Evolutionary conservation across 2,113 vertebrate genomes (phyloP), one percentile per base, ranked within the genome.

Genomic region (Euleptes europaea): DNA sequence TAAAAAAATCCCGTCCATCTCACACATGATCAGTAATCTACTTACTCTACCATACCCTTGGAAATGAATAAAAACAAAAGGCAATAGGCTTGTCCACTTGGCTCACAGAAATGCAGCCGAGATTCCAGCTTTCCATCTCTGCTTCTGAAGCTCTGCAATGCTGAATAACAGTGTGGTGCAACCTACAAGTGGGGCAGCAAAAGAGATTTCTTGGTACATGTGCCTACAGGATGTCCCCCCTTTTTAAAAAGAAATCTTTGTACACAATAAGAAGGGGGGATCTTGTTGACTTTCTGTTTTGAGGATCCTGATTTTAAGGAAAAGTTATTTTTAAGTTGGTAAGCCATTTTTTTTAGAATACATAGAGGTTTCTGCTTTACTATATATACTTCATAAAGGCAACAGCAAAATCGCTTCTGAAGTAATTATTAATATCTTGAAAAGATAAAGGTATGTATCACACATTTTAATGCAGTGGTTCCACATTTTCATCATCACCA

Each of bases 81-180:
- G 57, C 72, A 12, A 44, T 1, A 60, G 75, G 57, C 19, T 6
- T 21, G 3, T 79, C 84, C 26, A 26, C 82, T 38, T 63, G n/a
- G 0, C 19, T 33, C 60, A 66, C 49, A 28, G 54, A 88, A 90
- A 88, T 6, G 28, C 2, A 84, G 12, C 2, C 38, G 26, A 70
- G 74, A 4, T 86, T 10, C 65, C 47, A 75, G 15, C 1, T 49
- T 70, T 65, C 79, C 19, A 47, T 75, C 40, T 35, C 28, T 83
- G n/a, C 54, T 49, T 42, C 40, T 71, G 2, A 0, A 77, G 65
- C 54, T 93, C 91, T 89, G 85, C 80, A 91, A 78, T 26, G 57
- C 78, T 76, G n/a, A 35, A 63, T 4, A 82, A 23, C 49, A 47
- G 19, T 77, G 71, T 54, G 89, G 80, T 63, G n/a, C 8, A 72